phyloP scores from a whole-genome alignment of 2,797 vertebrate genomes.

The Numenius phaeopus region DNA sequence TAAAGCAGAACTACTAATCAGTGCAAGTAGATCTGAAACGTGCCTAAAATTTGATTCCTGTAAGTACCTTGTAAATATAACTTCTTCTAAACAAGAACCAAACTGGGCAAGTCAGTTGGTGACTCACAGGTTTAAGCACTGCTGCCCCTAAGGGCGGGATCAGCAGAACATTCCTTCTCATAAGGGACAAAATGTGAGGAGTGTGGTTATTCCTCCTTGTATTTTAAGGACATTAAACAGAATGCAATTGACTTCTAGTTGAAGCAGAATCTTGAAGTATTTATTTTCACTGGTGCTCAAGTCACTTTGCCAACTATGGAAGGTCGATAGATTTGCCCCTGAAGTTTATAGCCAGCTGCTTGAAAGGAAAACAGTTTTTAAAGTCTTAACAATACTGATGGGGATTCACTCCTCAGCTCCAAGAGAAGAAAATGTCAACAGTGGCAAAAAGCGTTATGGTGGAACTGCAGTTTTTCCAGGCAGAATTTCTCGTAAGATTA shows the following conservation, averaged over 20 bases:
- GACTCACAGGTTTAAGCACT: not conserved
- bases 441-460: fast-evolving
- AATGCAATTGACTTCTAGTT: not conserved
- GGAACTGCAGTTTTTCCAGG: not conserved
- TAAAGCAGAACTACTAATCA: not conserved
- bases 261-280: constrained; percentile 11
- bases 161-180: not conserved
- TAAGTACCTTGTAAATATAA: not conserved
- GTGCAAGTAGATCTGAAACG: not conserved
- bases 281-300: constrained; percentile 28
- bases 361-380: constrained; percentile 5
- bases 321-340: not conserved
- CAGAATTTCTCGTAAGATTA: not conserved
- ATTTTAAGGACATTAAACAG: not conserved
- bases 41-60: not conserved
- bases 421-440: not conserved
- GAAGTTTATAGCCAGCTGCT: constrained; percentile 9
- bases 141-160: not conserved
- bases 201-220: not conserved
- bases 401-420: not conserved
- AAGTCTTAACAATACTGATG: not conserved
- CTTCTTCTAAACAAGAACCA: not conserved
- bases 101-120: not conserved
- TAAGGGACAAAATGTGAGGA: not conserved
- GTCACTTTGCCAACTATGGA: not conserved